Evolutionary conservation across 2,113 vertebrate species (phyloP).

Genomic region (Corvus hawaiiensis): DNA sequence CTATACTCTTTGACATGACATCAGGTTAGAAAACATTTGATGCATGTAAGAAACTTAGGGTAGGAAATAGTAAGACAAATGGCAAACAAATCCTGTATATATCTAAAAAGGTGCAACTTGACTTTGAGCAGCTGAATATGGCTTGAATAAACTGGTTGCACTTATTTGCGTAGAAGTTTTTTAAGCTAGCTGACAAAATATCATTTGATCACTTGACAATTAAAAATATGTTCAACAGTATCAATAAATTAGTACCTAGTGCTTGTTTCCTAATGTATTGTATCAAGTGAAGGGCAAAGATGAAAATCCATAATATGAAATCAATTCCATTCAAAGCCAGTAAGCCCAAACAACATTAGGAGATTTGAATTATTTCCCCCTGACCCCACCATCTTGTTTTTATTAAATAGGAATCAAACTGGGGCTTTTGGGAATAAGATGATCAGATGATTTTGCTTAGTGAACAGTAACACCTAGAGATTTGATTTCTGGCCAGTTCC

Average conservation of each 20-base stretch:
- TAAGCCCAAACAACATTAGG: background rate
- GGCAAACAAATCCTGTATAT: background rate
- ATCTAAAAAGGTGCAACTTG: background rate
- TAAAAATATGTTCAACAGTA: background rate
- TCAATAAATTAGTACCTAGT: background rate
- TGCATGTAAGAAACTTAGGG: background rate
- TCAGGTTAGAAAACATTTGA: background rate
- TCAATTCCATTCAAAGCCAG: background rate
- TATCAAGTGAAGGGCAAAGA: background rate
- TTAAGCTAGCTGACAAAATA: background rate
- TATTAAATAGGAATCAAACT: conserved; percentile 8
- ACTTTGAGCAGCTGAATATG: background rate
- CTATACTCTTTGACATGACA: background rate
- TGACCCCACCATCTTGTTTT: background rate
- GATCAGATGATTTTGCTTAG: background rate
- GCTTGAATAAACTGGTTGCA: background rate
- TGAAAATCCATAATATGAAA: background rate
- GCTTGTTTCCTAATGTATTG: background rate
- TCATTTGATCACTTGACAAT: background rate
- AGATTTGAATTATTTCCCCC: background rate
- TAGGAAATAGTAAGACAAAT: background rate
- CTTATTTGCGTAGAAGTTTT: background rate
- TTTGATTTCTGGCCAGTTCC: background rate
- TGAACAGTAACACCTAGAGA: background rate
- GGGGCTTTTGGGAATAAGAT: background rate